Evolutionary conservation across 1,140 invertebrate genomes (phyloP), one percentile per base, ranked within the genome.

Genomic region (Patella vulgata): DNA sequence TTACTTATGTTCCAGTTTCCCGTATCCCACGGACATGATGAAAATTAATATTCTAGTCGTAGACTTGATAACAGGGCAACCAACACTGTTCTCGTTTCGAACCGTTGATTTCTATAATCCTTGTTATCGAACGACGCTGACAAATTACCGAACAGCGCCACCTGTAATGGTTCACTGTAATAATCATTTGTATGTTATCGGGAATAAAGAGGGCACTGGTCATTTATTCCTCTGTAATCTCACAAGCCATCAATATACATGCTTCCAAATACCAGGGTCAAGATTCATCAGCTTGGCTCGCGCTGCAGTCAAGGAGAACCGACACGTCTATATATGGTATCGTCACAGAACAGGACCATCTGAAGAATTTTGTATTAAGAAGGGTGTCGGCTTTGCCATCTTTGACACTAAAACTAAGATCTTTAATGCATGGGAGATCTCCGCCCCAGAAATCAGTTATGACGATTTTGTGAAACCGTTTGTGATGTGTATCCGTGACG

Each of bases 301-400:
- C 50, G 75, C 72, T 46, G 74, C 72, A 43, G 75, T 80, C 1
- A 74, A 74, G 56, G 71, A 73, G 60, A 69, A 82, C 40, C 52
- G 75, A 25, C 74, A 74, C 47, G 69, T 82, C 48, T 81, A 74
- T 63, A 58, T 82, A 17, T 82, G 80, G 80, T 81, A 70, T 52
- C 65, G 80, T 46, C 79, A 80, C 60, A 62, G 80, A 28, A 81
- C 76, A 46, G 80, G 80, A 28, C 79, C 78, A 25, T 81, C 79
- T 25, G 80, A 82, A 63, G 80, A 82, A 48, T 81, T 79, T 60
- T 77, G 76, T 47, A 78, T 82, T 19, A 81, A 82, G 48, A 81
- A 81, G 63, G 74, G 77, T 27, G 73, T 81, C 6, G 74, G 77
- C n/a, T 82, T 82, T 75, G 73, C 71, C n/a, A 73, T 79, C 62